A percentile compares a stretch with the other conserved stretches of the same genome.
phyloP scores from a whole-genome alignment of 2,888 invertebrate species.

The Embidobia sp. region DNA sequence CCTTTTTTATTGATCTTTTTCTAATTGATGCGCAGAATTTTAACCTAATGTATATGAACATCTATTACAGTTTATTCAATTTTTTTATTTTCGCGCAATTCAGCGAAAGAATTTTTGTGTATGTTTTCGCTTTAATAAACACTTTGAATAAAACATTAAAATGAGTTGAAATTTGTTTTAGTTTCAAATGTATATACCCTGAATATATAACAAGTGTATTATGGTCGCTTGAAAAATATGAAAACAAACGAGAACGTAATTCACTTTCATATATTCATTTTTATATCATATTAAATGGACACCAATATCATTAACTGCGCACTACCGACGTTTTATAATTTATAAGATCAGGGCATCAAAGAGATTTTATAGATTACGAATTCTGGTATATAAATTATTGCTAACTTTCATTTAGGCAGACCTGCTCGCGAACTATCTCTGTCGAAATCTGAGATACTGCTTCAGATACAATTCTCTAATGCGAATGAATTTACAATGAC shows the following conservation, averaged over 20 bases:
- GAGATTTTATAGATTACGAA: conserved; percentile 23
- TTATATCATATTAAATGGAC: conserved; percentile 2
- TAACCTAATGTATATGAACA: no score
- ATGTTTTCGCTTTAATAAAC: no score
- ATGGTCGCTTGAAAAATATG: no score
- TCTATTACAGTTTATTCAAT: no score
- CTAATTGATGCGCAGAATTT: no score
- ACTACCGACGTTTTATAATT: conserved; percentile 25
- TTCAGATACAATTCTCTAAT: conserved; percentile 23
- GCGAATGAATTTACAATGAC: conserved; percentile 28
- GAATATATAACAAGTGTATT: no score
- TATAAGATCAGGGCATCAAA: conserved; percentile 24
- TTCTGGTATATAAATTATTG: conserved; percentile 45
- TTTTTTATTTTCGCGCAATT: no score
- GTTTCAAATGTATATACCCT: not conserved
- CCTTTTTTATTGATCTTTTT: no score
- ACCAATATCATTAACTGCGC: conserved; percentile 2
- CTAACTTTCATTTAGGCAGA: conserved; percentile 30
- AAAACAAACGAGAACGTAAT: conserved; percentile 14
- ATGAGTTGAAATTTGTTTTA: not conserved
- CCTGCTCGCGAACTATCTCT: conserved; percentile 17
- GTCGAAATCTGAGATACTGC: conserved; percentile 32
- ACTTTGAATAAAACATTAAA: no score
- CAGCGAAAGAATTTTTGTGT: no score
- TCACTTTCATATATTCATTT: conserved; percentile 35